phyloP scores from a whole-genome alignment of 2,113 vertebrate species.

The Eidolon helvum region DNA sequence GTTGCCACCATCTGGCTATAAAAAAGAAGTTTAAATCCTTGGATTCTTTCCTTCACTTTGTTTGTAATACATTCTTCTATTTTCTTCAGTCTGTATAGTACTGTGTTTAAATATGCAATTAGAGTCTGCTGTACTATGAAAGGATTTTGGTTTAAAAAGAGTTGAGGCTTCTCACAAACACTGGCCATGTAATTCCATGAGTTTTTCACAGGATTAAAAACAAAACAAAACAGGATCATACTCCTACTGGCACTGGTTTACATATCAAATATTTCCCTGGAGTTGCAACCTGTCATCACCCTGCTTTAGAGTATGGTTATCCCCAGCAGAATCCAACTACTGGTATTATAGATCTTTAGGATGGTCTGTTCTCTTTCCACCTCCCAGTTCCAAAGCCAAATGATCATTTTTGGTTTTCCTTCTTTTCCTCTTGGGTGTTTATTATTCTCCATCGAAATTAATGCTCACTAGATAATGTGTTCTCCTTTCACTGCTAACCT shows the following conservation, averaged over 20 bases:
- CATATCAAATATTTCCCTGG: neutral
- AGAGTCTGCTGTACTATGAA: neutral
- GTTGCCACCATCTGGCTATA: neutral
- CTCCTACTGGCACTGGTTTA: neutral
- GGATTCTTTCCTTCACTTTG: neutral
- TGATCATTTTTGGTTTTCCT: conserved; percentile 10
- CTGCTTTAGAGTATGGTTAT: neutral
- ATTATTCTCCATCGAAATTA: neutral
- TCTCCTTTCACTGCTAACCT: neutral
- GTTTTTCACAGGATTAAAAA: neutral
- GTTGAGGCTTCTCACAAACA: neutral
- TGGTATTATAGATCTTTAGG: neutral
- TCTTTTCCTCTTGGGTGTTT: neutral
- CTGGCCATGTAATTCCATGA: neutral
- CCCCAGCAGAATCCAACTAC: neutral
- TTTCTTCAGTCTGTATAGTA: neutral
- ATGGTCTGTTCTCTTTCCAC: neutral
- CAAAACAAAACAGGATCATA: neutral
- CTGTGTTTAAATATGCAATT: conserved; percentile 7
- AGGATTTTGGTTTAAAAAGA: conserved; percentile 13
- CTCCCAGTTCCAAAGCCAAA: neutral
- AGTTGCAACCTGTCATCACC: neutral
- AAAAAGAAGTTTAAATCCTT: neutral
- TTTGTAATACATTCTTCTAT: neutral
- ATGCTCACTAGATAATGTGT: neutral